These are phyloP conservation scores for Hypomecis punctinalis DNA, from an alignment of 2,888 invertebrate genomes.

Conservation along the genomic window DNA sequence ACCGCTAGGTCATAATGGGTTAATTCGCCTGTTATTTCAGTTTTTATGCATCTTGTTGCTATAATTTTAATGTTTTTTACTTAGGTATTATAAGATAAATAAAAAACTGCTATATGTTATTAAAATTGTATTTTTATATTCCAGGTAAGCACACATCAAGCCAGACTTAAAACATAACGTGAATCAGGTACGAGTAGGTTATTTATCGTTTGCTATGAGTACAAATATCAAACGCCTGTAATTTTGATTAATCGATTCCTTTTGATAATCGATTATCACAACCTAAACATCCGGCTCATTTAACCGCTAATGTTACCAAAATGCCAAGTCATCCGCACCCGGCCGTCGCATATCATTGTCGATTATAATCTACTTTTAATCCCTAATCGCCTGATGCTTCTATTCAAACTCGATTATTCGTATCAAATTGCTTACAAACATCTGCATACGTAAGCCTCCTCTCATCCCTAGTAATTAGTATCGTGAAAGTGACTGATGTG, in stretches of 20 bases:
- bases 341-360: not conserved
- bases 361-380: conserved; percentile 22
- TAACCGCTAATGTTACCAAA: conserved; percentile 3
- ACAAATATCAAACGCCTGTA: too few species aligned
- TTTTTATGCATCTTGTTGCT: too few species aligned
- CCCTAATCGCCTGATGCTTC: conserved; percentile 27
- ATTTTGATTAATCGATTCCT: not conserved
- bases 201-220: too few species aligned
- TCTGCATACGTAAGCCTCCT: conserved; percentile 22
- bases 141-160: too few species aligned
- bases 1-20: too few species aligned
- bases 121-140: too few species aligned
- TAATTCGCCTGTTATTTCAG: too few species aligned
- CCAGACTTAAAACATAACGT: too few species aligned
- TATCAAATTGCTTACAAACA: conserved; percentile 38
- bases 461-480: conserved; percentile 10
- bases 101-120: too few species aligned
- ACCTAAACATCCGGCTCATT: not conserved
- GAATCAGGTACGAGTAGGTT: too few species aligned
- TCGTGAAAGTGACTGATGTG: conserved; percentile 9
- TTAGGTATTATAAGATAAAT: too few species aligned
- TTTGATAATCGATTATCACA: not conserved
- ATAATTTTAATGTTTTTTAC: too few species aligned
- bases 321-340: conserved; percentile 10
- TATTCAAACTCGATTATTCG: conserved; percentile 25